Percentiles rank a stretch among this genome's conserved stretches.
Conservation (phyloP, 2,888 invertebrate species). For the Exephanes ischioxanthus region DNA sequence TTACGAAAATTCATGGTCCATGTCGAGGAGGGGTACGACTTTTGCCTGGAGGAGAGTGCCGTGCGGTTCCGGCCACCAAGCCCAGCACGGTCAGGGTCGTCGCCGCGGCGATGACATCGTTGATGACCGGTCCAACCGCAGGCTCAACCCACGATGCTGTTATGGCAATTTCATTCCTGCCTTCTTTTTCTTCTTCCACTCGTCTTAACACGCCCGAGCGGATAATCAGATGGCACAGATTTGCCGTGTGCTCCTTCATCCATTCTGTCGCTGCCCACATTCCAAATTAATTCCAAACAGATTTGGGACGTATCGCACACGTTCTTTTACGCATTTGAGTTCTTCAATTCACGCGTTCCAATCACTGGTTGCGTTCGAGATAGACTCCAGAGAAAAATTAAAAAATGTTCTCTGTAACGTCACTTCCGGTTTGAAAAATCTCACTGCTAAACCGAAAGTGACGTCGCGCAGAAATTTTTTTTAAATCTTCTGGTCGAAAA, state of each 20-base stretch:
- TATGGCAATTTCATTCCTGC: background rate
- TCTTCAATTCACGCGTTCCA: background rate
- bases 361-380: background rate
- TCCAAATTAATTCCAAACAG: background rate
- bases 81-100: constrained; percentile 47
- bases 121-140: constrained; percentile 36
- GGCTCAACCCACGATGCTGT: constrained; percentile 23
- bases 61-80: constrained; percentile 21
- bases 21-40: constrained; percentile 55
- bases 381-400: background rate
- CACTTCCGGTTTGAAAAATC: background rate
- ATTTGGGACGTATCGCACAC: too few species aligned
- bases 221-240: constrained; percentile 29
- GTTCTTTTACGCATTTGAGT: too few species aligned
- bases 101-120: constrained; percentile 31
- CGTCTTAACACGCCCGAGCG: constrained; percentile 5
- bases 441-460: too few species aligned
- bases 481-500: too few species aligned
- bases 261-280: background rate
- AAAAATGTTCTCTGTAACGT: background rate
- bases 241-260: background rate
- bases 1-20: constrained; percentile 67
- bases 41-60: constrained; percentile 23
- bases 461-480: too few species aligned
- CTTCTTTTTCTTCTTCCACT: background rate